These are phyloP conservation scores for Mylabris sibirica DNA, from an alignment of 2,888 invertebrate genomes.

Conservation along the genomic window DNA sequence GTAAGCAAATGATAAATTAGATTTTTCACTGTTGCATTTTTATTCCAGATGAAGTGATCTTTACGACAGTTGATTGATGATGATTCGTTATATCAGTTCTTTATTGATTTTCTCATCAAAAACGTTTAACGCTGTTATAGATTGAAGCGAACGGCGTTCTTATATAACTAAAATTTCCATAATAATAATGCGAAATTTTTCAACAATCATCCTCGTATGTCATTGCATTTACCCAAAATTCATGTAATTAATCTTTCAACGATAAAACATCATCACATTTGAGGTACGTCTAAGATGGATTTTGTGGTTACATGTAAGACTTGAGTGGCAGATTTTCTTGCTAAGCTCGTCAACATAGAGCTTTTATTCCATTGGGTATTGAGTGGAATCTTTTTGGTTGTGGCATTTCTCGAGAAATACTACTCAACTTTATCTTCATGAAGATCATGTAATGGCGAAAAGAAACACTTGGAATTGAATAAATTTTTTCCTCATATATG, in stretches of 20 bases:
- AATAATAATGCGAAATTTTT: neutral
- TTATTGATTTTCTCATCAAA: slow-evolving; percentile 28
- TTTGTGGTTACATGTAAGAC: slow-evolving; percentile 28
- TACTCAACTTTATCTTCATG: neutral
- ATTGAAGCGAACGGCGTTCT: neutral
- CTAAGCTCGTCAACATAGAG: slow-evolving; percentile 32
- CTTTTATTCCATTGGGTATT: slow-evolving; percentile 29
- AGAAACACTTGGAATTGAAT: neutral
- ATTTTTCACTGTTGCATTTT: neutral
- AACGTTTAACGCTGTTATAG: neutral
- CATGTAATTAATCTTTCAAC: neutral
- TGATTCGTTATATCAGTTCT: slow-evolving; percentile 31
- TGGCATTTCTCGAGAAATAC: neutral
- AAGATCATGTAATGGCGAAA: slow-evolving; percentile 4
- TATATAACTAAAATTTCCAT: neutral
- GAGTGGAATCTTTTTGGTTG: slow-evolving; percentile 10
- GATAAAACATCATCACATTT: neutral
- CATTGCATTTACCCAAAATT: neutral
- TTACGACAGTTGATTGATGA: slow-evolving; percentile 30
- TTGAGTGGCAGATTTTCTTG: slow-evolving; percentile 37
- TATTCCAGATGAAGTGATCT: slow-evolving; percentile 15
- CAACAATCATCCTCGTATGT: too few species aligned
- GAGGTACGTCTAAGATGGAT: slow-evolving; percentile 27
- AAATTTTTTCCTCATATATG: neutral
- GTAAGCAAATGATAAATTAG: neutral